Base-by-base conservation (phyloP, 2,113 vertebrate species). In the Paedocypris sp. region DNA sequence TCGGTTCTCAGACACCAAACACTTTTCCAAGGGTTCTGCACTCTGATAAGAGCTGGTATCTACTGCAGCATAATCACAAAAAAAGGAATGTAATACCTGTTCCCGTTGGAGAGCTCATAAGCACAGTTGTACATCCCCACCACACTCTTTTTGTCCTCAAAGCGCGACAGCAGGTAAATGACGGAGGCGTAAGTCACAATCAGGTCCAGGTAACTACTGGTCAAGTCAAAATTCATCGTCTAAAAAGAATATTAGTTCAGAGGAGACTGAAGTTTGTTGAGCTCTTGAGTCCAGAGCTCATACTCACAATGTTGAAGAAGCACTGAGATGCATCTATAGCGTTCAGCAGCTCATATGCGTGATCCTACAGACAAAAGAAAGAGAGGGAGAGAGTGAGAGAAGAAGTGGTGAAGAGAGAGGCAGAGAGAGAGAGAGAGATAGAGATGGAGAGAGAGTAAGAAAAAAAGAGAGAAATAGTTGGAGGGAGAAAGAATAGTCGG, bases 281-380 rank as follows among this genome's bases (percentile, higher is more conserved):
- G 6, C 1, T 5, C 15, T 22, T 16, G 3, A n/a, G 4, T 43
- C 3, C 20, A 26, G 16, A 4, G 6, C n/a, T 45, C 16, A 10
- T 67, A 86, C 93, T 92, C 81, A 98, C 92, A 0, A 96, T 91
- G 73, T 96, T 80, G 6, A 96, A 92, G 82, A 82, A 89, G 69
- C 93, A 94, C 77, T 90, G 92, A 75, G 75, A 90, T 73, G 91
- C 90, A 4, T 96, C 92, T 0, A 95, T 91, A 65, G 89, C 87
- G 81, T 94, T 96, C 62, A 97, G 82, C 72, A 98, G 68, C 79
- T 97, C 94, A 46, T 94, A 95, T 6, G 93, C 93, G 4, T 98
- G 89, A 66, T 96, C 93, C 93, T 97, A 72, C 29, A 43, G 42
- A 64, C 11, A 72, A 35, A 59, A 62, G 62, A 16, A 32, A 7